Evolutionary conservation across 2,888 invertebrate species (phyloP).

Genomic region (Hypselothyrea guttata): DNA sequence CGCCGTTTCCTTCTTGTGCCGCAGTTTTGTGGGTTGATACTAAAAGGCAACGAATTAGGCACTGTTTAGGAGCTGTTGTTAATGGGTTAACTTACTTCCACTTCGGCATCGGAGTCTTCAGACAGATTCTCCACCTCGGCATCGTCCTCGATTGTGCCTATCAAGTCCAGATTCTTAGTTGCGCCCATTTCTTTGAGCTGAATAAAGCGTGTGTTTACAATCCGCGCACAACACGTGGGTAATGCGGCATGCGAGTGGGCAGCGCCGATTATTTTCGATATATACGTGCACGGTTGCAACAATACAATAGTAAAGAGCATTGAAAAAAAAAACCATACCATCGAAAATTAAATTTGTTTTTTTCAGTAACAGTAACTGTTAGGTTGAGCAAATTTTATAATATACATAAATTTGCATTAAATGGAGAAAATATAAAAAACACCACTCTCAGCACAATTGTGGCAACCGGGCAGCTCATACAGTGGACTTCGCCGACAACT

Average conservation of each 20-base stretch:
- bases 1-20: conserved; percentile 87
- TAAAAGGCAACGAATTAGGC: conserved; percentile 77
- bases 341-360: too few species aligned
- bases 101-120: conserved; percentile 90
- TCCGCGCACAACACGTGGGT: conserved; percentile 57
- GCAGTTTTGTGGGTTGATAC: conserved; percentile 92
- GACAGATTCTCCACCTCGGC: conserved; percentile 91
- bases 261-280: too few species aligned
- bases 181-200: conserved; percentile 61
- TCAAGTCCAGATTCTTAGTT: conserved; percentile 84
- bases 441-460: too few species aligned
- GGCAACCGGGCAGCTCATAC: not conserved
- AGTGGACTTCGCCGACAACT: not conserved
- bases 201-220: conserved; percentile 64
- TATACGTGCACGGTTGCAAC: too few species aligned
- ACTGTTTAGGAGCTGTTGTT: too few species aligned
- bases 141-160: conserved; percentile 92
- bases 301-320: too few species aligned
- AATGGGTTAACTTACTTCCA: conserved; percentile 85
- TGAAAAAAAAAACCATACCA: too few species aligned
- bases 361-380: too few species aligned
- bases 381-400: too few species aligned
- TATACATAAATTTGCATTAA: too few species aligned
- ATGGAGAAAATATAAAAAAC: too few species aligned
- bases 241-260: too few species aligned